Percentiles rank a stretch among this genome's conserved stretches.
Conservation (phyloP, 2,113 vertebrate species). For the Myrmecobius fasciatus region DNA sequence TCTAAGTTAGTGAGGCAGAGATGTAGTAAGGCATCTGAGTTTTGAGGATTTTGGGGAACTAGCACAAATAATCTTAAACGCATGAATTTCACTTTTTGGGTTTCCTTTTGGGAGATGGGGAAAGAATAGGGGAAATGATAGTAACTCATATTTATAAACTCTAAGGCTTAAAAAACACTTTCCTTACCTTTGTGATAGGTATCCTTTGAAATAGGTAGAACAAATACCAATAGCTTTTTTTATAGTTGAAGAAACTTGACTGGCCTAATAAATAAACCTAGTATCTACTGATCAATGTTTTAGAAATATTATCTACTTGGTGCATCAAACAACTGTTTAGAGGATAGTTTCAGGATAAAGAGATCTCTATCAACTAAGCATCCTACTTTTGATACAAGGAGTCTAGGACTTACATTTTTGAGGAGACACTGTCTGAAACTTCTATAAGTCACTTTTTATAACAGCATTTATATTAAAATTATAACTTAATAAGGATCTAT, state of each 20-base stretch:
- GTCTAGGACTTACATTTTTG: not conserved
- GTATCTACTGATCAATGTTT: not conserved
- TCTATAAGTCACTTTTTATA: not conserved
- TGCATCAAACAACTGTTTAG: not conserved
- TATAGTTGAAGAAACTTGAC: not conserved
- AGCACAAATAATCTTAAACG: not conserved
- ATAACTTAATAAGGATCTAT: not conserved
- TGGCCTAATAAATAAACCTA: not conserved
- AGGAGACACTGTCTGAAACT: not conserved
- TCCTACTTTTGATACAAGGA: not conserved
- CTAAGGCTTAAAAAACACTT: not conserved
- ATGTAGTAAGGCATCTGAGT: not conserved
- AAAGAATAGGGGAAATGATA: not conserved
- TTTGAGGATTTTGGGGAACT: not conserved
- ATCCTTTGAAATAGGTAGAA: not conserved
- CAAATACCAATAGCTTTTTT: not conserved
- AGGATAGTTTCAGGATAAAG: not conserved
- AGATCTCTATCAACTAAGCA: not conserved
- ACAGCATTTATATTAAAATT: not conserved
- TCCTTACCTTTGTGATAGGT: too few species aligned
- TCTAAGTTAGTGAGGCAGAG: constrained; percentile 17
- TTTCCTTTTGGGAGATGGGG: not conserved
- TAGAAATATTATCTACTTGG: not conserved
- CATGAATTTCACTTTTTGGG: not conserved
- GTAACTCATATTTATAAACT: not conserved